These are phyloP conservation scores for Idaea biselata DNA, from an alignment of 2,888 invertebrate species.

Conservation along the genomic window DNA sequence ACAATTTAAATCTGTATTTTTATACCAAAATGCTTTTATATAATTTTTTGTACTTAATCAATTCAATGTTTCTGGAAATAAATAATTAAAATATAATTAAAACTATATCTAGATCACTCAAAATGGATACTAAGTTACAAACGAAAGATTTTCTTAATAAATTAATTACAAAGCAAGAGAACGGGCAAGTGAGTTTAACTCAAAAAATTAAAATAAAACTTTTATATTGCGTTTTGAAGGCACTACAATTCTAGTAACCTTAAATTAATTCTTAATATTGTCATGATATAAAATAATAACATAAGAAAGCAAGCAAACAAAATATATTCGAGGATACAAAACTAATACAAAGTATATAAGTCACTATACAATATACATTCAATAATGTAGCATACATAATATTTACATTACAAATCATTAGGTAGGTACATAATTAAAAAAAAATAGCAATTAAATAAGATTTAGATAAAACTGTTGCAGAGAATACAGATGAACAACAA, in stretches of 20 bases:
- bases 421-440: slow-evolving; percentile 15
- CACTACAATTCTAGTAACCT: slow-evolving; percentile 17
- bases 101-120: slow-evolving; percentile 45
- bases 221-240: slow-evolving; percentile 31
- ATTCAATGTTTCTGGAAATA: slow-evolving; percentile 38
- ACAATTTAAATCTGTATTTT: slow-evolving; percentile 31
- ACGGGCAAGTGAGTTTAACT: slow-evolving; percentile 71
- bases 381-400: slow-evolving; percentile 7
- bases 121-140: slow-evolving; percentile 41
- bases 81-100: slow-evolving; percentile 34
- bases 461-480: not conserved
- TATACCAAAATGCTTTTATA: slow-evolving; percentile 18
- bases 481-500: too few species aligned
- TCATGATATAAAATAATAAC: slow-evolving; percentile 20
- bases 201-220: slow-evolving; percentile 42
- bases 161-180: slow-evolving; percentile 68
- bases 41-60: slow-evolving; percentile 29
- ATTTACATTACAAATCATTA: slow-evolving; percentile 12
- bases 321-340: not conserved
- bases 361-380: slow-evolving; percentile 1
- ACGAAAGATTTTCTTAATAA: slow-evolving; percentile 39
- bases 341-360: slow-evolving; percentile 16
- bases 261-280: slow-evolving; percentile 23
- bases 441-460: slow-evolving; percentile 21
- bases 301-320: slow-evolving; percentile 9